These are phyloP conservation scores for Sebastes goodei DNA, from an alignment of 2,797 vertebrate species.

Conservation along the genomic window DNA sequence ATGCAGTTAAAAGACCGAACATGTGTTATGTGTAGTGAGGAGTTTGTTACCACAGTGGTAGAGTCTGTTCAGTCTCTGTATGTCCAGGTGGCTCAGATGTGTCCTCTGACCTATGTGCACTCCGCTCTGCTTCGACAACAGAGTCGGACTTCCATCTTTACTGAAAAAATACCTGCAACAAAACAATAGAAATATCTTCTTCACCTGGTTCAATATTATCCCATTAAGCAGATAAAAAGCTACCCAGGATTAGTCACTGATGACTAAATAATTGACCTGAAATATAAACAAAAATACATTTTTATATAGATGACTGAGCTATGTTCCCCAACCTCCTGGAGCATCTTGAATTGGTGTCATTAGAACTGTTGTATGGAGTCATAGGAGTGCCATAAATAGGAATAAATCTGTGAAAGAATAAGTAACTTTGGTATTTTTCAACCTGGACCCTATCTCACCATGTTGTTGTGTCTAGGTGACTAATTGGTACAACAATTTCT, in stretches of 20 bases:
- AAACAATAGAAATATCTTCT: too few relatives aligned
- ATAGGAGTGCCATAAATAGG: too few relatives aligned
- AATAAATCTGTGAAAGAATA: too few relatives aligned
- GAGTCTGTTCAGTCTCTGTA: constrained; percentile 43
- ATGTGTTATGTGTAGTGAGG: not conserved
- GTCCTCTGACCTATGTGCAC: constrained; percentile 48
- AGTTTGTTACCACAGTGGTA: constrained; percentile 42
- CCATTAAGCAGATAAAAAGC: not conserved
- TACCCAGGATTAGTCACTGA: not conserved
- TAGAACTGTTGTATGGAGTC: not conserved
- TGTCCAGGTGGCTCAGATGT: constrained; percentile 41
- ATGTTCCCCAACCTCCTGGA: too few relatives aligned
- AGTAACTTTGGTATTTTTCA: not conserved
- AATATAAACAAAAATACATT: too few relatives aligned
- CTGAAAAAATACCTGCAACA: constrained; percentile 57
- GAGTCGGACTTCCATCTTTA: not conserved
- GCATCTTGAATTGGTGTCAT: not conserved
- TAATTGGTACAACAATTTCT: not conserved
- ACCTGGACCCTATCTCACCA: not conserved
- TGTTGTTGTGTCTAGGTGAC: not conserved
- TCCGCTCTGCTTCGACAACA: not conserved
- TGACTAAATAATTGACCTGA: too few relatives aligned
- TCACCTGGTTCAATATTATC: not conserved
- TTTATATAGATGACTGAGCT: not conserved
- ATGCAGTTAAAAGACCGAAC: not conserved